Percentiles rank a stretch among this genome's conserved stretches.
phyloP scores from a whole-genome alignment of 2,113 vertebrate species.

The Bombycilla garrulus region DNA sequence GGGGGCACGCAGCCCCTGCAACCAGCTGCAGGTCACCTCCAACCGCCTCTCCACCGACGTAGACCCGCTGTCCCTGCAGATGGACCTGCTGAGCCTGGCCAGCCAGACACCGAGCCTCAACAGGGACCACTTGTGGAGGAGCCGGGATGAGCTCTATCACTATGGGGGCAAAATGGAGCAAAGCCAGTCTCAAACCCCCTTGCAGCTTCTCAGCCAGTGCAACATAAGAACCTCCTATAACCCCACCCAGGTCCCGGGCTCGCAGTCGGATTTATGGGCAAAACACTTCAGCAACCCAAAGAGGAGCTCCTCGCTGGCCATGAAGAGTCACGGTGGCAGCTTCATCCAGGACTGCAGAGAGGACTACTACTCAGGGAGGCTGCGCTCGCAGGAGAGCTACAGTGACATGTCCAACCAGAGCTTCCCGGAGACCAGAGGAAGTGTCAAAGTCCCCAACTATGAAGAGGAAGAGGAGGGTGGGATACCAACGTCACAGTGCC shows the following conservation, averaged over 20 bases:
- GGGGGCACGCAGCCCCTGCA: conserved; percentile 66
- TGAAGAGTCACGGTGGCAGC: conserved; percentile 87
- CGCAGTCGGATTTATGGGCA: conserved; percentile 79
- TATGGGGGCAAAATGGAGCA: conserved; percentile 82
- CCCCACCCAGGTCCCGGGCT: conserved; percentile 74
- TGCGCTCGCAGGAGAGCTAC: conserved; percentile 89
- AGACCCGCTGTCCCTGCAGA: conserved; percentile 95
- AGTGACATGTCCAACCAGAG: conserved; percentile 85
- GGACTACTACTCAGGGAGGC: conserved; percentile 85
- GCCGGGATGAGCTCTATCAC: conserved; percentile 80
- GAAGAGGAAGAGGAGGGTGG: conserved; percentile 85
- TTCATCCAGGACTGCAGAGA: conserved; percentile 86
- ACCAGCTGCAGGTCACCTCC: conserved; percentile 76
- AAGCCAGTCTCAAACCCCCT: conserved; percentile 80
- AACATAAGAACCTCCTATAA: conserved; percentile 89
- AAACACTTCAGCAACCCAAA: conserved; percentile 85
- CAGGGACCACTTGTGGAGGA: conserved; percentile 91
- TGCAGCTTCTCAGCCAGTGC: conserved; percentile 94
- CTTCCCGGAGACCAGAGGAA: conserved; percentile 86
- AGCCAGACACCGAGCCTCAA: conserved; percentile 93
- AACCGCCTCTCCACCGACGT: conserved; percentile 87
- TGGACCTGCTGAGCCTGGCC: conserved; percentile 96
- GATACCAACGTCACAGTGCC: conserved; percentile 77
- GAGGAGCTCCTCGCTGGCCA: conserved; percentile 82
- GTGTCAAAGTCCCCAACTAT: conserved; percentile 83